Evolutionary conservation across 2,113 vertebrate species (phyloP), one percentile per base, ranked within the genome.

Genomic region (Eudyptes chrysolophus): DNA sequence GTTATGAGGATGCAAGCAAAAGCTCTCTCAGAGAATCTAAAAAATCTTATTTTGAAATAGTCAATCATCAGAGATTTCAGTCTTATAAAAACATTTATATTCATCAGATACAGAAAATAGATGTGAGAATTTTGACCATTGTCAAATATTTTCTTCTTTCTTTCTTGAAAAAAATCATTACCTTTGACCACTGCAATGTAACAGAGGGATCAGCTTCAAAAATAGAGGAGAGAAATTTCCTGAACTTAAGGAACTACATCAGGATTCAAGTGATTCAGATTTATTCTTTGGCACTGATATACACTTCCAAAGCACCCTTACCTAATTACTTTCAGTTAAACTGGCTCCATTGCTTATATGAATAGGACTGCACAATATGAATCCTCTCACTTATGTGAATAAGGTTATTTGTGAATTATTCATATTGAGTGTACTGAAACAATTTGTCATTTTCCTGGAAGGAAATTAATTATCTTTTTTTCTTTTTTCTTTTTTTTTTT

Each of bases 321-420:
- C 42, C 32, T 92, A 86, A 92, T 94, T 90, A 44, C 11, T 78
- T 68, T 75, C 3, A 5, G 29, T 42, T 94, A 75, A 95, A 86
- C n/a, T 75, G 55, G 19, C 11, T 84, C 29, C 2, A 2, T 30
- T 84, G 11, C 60, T 77, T 66, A 29, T 74, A 74, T n/a, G 60
- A 94, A 84, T 55, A 70, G 26, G 20, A 48, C 16, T 60, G 20
- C 38, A 71, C 51, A 64, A 52, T 46, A 90, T 54, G 55, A 92
- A 81, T 84, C 42, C 24, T 81, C 60, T 94, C 55, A 51, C n/a
- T 94, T 74, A 54, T 16, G n/a, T 93, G 94, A 89, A 78, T 90
- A 88, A 84, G 42, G 42, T 74, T 80, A 81, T 87, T 70, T 89
- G 70, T 81, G 38, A 95, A 88, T 94, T 88, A 92, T 92, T 94